Conservation (phyloP, 2,888 invertebrate genomes). For the Epiperipatus broadwayi region DNA sequence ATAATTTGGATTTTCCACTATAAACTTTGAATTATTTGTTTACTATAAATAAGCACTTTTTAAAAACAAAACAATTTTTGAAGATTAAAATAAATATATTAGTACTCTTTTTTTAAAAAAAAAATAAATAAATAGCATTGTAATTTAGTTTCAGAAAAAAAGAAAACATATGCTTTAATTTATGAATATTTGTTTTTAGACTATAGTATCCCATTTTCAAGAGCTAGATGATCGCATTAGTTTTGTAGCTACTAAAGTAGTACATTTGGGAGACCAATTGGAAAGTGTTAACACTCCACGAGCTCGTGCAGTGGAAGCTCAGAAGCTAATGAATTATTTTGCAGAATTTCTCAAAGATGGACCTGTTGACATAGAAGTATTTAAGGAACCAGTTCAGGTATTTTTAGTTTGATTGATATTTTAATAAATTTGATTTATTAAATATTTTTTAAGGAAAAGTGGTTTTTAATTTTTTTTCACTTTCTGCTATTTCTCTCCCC, state of each 20-base stretch:
- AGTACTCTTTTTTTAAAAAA: no score
- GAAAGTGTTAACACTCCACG: conserved; percentile 90
- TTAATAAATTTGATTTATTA: conserved; percentile 14
- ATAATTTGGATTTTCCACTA: no score
- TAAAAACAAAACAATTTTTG: no score
- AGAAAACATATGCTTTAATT: conserved; percentile 8
- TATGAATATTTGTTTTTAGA: conserved; percentile 32
- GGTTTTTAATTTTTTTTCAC: not conserved
- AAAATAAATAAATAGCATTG: no score
- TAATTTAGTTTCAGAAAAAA: no score
- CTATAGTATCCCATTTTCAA: conserved; percentile 67
- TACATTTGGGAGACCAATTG: conserved; percentile 93
- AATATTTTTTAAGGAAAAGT: conserved; percentile 11
- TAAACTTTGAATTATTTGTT: no score
- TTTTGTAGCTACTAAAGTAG: conserved; percentile 86
- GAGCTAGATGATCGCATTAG: conserved; percentile 87
- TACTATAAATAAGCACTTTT: no score
- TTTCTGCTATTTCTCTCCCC: conserved; percentile 5
- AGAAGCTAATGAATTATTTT: conserved; percentile 73
- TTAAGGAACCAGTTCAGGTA: conserved; percentile 61
- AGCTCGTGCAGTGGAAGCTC: conserved; percentile 80
- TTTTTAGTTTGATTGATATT: conserved; percentile 17
- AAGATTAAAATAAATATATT: no score
- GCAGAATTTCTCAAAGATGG: conserved; percentile 74
- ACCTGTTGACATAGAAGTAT: conserved; percentile 61